These are phyloP conservation scores for Amblyopsis hoosieri DNA, from an alignment of 2,797 vertebrate genomes.

Conservation along the genomic window DNA sequence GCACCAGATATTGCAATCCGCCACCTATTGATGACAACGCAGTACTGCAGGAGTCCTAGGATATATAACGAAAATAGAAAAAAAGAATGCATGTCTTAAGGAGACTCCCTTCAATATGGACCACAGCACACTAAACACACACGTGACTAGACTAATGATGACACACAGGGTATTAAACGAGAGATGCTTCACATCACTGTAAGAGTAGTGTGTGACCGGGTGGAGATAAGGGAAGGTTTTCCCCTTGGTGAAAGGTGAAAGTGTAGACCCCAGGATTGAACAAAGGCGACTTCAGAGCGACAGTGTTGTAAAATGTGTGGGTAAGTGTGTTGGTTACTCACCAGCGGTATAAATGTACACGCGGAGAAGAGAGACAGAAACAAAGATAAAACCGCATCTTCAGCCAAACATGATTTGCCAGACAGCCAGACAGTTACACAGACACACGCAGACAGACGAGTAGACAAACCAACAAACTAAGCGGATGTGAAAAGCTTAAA, in stretches of 20 bases:
- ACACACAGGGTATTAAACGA: slow-evolving; percentile 4
- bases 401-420: slow-evolving; percentile 60
- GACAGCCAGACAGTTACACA: slow-evolving; percentile 54
- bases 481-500: slow-evolving; percentile 52
- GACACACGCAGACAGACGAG: slow-evolving; percentile 36
- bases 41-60: no score
- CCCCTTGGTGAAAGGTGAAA: slow-evolving; percentile 17
- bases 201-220: slow-evolving; percentile 13
- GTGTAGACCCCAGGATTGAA: slow-evolving; percentile 36
- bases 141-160: neutral
- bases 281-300: slow-evolving; percentile 11
- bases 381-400: slow-evolving; percentile 78
- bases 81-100: no score
- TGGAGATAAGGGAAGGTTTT: slow-evolving; percentile 30
- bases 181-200: slow-evolving; percentile 13
- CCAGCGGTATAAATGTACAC: slow-evolving; percentile 79
- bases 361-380: slow-evolving; percentile 81
- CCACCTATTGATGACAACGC: no score
- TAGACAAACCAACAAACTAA: slow-evolving; percentile 41
- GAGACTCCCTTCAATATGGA: neutral
- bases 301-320: slow-evolving; percentile 13
- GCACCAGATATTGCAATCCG: no score
- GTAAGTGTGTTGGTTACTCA: slow-evolving; percentile 71
- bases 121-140: slow-evolving; percentile 5
- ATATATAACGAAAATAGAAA: no score